Conservation (phyloP, 2,113 vertebrate genomes). For the Semnornis frantzii region DNA sequence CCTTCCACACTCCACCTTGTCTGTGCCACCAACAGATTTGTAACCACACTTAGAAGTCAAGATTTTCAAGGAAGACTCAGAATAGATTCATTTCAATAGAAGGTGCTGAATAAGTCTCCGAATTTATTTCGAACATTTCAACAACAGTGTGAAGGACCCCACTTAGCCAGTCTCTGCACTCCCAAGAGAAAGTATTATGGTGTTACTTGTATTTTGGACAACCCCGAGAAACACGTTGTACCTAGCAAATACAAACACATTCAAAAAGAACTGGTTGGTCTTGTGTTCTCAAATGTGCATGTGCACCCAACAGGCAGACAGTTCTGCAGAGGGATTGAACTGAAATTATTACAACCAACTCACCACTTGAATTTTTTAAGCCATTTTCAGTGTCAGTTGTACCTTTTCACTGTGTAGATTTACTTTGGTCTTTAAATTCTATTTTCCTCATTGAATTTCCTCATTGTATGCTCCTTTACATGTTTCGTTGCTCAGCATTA, state of each 20-base stretch:
- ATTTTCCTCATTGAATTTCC: constrained; percentile 54
- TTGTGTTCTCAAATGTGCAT: not conserved
- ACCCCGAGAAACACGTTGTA: not conserved
- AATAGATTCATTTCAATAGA: not conserved
- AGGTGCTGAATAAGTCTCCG: not conserved
- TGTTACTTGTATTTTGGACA: not conserved
- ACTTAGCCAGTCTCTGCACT: not conserved
- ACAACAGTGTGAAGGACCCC: not conserved
- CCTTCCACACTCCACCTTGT: not conserved
- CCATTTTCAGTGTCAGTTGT: not conserved
- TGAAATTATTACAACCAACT: constrained; percentile 29
- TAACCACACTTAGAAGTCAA: not conserved
- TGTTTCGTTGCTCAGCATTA: constrained; percentile 58
- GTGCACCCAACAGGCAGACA: not conserved
- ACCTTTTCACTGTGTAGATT: constrained; percentile 38
- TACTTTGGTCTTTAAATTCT: constrained; percentile 40
- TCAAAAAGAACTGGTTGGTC: not conserved
- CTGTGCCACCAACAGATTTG: not conserved
- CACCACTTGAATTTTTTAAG: not conserved
- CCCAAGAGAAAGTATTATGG: not conserved
- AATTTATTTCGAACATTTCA: constrained; percentile 16
- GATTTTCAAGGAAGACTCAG: not conserved
- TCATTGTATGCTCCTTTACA: constrained; percentile 17
- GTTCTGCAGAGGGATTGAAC: constrained; percentile 4
- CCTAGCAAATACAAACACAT: constrained; percentile 22